Evolutionary conservation across 2,888 invertebrate species (phyloP).

Genomic region (Phlogophora meticulosa): DNA sequence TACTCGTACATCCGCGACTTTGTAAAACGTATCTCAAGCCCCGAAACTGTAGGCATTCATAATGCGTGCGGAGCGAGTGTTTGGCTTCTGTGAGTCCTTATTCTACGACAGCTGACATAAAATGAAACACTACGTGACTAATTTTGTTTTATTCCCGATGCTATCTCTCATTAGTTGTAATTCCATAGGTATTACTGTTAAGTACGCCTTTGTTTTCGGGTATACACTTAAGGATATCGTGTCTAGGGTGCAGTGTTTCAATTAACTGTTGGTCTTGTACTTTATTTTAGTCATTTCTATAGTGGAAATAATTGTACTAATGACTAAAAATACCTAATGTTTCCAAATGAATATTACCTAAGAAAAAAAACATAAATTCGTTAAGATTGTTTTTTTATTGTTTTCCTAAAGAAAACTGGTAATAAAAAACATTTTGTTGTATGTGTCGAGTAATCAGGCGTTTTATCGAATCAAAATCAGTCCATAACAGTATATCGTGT

Average conservation of each 20-base stretch:
- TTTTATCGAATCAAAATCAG: slow-evolving; percentile 3
- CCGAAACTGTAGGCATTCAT: not conserved
- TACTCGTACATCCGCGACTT: not conserved
- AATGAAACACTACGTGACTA: slow-evolving; percentile 54
- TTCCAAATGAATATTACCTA: not conserved
- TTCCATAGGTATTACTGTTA: slow-evolving; percentile 39
- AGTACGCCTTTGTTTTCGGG: slow-evolving; percentile 17
- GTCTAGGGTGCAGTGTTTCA: not conserved
- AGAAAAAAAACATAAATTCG: too few relatives aligned
- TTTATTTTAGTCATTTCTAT: not conserved
- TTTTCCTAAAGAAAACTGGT: not conserved
- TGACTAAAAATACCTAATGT: not conserved
- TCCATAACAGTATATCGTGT: slow-evolving; percentile 1
- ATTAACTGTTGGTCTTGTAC: not conserved
- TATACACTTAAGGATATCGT: slow-evolving; percentile 15
- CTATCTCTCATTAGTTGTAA: slow-evolving; percentile 54
- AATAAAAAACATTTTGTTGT: not conserved
- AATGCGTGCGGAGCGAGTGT: not conserved
- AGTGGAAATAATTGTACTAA: not conserved
- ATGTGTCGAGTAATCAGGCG: not conserved
- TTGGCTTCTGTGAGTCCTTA: slow-evolving; percentile 5
- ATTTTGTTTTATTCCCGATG: slow-evolving; percentile 55
- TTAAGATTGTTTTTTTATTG: not conserved
- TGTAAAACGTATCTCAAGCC: not conserved
- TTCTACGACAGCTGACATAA: slow-evolving; percentile 36